A percentile compares a stretch with the other conserved stretches of the same genome.
These are phyloP conservation scores for Aethes cnicana DNA, from an alignment of 2,888 invertebrate genomes.

Conservation along the genomic window DNA sequence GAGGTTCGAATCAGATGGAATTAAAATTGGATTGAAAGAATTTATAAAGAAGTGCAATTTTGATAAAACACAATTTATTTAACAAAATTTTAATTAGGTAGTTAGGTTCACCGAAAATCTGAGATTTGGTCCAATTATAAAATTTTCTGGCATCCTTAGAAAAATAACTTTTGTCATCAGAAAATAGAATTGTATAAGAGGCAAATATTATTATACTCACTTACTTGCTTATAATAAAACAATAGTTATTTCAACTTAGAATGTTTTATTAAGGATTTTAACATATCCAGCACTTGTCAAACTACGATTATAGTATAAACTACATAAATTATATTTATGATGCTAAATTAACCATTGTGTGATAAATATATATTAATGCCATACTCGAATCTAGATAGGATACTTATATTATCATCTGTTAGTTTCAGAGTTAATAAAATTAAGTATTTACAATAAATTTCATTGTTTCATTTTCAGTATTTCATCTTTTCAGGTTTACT, in stretches of 20 bases:
- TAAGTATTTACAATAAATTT: conserved; percentile 76
- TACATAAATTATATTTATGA: conserved; percentile 22
- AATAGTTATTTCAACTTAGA: no score
- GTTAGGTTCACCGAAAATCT: not conserved
- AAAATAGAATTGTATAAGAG: no score
- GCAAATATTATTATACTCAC: no score
- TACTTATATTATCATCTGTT: conserved; percentile 79
- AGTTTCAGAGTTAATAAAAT: conserved; percentile 81
- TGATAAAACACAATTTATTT: not conserved
- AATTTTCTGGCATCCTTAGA: no score
- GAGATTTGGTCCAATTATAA: no score
- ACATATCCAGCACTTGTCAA: conserved; percentile 22
- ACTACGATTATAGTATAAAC: conserved; percentile 13
- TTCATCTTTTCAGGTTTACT: conserved; percentile 17
- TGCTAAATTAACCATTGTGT: conserved; percentile 77
- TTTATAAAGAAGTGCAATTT: not conserved
- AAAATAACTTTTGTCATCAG: no score
- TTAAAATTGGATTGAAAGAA: no score
- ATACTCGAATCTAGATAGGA: conserved; percentile 79
- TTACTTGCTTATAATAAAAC: no score
- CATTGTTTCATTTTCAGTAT: conserved; percentile 51
- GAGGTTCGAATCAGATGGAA: no score
- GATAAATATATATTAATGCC: conserved; percentile 76
- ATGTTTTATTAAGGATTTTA: no score
- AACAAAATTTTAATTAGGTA: not conserved